Base-by-base conservation (phyloP, 1,140 invertebrate genomes). In the Oryctes rhinoceros region DNA sequence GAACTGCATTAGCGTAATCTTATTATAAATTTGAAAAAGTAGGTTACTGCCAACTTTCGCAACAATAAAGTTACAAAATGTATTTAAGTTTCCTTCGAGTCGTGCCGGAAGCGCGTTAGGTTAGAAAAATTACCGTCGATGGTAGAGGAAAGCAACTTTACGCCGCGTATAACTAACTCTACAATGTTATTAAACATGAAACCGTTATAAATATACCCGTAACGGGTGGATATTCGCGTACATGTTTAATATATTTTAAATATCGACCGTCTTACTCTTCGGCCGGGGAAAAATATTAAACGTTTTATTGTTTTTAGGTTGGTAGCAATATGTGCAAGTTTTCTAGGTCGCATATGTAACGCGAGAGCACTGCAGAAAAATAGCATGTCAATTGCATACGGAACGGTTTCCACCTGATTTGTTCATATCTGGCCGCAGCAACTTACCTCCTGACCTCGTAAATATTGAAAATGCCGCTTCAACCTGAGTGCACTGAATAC, bases 1-100 rank as follows among this genome's bases (percentile, higher is more conserved):
- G 65, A 24, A 37, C 20, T 30, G n/a, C 65, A 71, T 71, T 71
- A 71, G 24, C 65, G 65, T 71, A 71, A 71, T 71, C 65, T 30
- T 37, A 71, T 71, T 71, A 71, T 71, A 71, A 71, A 35, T 71
- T 37, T 71, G 13, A 13, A 71, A 71, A 71, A 71, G 65, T 71
- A 71, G 65, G 65, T 71, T 71, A 71, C 65, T 24, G 24, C 13
- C 65, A 6, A 35, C 35, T 35, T 35, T 71, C n/a, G 18, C 20
- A 71, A 71, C 20, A 71, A 71, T 13, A 71, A 71, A 71, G 65
- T 71, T 71, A 71, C 65, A 71, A 71, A 24, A 71, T 37, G 35
- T 71, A 71, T 71, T 71, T 71, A 71, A 71, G 65, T 71, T 71
- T 71, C 24, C 11, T 15, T 30, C 24, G 24, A 24, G 24, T 71